These are phyloP conservation scores for Carposina sasakii DNA, from an alignment of 1,140 invertebrate species.

Conservation along the genomic window DNA sequence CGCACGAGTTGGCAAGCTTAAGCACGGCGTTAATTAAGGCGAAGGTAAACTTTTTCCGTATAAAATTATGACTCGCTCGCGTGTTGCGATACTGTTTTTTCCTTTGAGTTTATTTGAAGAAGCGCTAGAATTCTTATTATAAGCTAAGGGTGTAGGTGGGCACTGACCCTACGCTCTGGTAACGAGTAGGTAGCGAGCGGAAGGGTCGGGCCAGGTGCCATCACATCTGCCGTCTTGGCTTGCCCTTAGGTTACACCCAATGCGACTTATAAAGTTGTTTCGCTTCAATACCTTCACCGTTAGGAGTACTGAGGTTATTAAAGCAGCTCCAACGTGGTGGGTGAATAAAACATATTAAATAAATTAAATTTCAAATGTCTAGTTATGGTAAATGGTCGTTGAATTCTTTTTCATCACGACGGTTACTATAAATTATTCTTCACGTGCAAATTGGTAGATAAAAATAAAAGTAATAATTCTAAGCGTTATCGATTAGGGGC, in stretches of 20 bases:
- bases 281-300: constrained; percentile 45
- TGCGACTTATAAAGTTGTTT: constrained; percentile 35
- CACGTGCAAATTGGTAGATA: too few relatives aligned
- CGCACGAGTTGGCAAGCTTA: constrained; percentile 20
- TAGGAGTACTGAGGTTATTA: constrained; percentile 10
- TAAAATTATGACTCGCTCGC: constrained; percentile 45
- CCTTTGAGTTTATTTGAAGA: constrained; percentile 31
- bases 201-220: constrained; percentile 64
- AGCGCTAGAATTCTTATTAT: constrained; percentile 5
- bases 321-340: too few relatives aligned
- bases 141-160: constrained; percentile 58
- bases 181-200: constrained; percentile 43
- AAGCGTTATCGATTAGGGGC: constrained; percentile 29
- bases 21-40: constrained; percentile 21
- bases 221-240: constrained; percentile 63
- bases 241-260: constrained; percentile 34
- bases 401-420: too few relatives aligned
- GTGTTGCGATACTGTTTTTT: constrained; percentile 47
- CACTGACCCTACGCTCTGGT: constrained; percentile 51
- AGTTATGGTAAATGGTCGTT: too few relatives aligned
- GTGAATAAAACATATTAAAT: too few relatives aligned
- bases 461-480: too few relatives aligned
- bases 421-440: too few relatives aligned
- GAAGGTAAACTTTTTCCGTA: constrained; percentile 36
- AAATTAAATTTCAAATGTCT: too few relatives aligned